Percentiles rank a stretch among this genome's conserved stretches.
These are phyloP conservation scores for Stenopsyche tienmushanensis DNA, from an alignment of 1,140 invertebrate species.

Conservation along the genomic window DNA sequence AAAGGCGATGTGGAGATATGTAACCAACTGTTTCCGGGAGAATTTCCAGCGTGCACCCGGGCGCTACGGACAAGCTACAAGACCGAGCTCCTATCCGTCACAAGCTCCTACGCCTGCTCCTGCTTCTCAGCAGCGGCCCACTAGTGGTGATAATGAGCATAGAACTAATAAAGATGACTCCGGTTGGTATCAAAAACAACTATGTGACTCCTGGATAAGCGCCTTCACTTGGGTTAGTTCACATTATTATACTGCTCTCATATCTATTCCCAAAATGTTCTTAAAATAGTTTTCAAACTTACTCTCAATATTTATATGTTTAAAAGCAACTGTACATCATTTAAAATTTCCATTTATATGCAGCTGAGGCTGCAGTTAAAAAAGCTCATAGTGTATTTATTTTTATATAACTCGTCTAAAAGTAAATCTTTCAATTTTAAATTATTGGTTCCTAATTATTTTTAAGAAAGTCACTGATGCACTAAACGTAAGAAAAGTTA, in stretches of 20 bases:
- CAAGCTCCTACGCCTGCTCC: too few species aligned
- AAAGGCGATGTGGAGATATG: background rate
- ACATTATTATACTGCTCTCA: constrained; percentile 26
- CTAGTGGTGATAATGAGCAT: too few species aligned
- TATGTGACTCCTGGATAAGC: constrained; percentile 53
- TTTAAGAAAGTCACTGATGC: too few species aligned
- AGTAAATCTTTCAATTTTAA: too few species aligned
- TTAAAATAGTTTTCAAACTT: constrained; percentile 7
- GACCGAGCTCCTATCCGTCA: too few species aligned
- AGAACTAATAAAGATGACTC: too few species aligned
- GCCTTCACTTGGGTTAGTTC: constrained; percentile 54
- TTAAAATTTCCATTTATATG: background rate
- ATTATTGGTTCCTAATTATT: too few species aligned
- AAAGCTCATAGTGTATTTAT: too few species aligned
- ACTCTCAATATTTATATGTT: constrained; percentile 1
- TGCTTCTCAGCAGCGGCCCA: too few species aligned
- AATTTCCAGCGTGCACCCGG: background rate
- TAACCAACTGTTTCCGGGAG: background rate
- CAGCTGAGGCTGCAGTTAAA: background rate
- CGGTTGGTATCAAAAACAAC: constrained; percentile 49
- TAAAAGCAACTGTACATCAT: constrained; percentile 1
- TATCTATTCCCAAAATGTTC: background rate
- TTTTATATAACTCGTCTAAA: too few species aligned
- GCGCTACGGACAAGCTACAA: too few species aligned
- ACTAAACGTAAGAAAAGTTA: too few species aligned